These are phyloP conservation scores for Ginglymostoma cirratum DNA, from an alignment of 2,113 vertebrate species.

Conservation along the genomic window DNA sequence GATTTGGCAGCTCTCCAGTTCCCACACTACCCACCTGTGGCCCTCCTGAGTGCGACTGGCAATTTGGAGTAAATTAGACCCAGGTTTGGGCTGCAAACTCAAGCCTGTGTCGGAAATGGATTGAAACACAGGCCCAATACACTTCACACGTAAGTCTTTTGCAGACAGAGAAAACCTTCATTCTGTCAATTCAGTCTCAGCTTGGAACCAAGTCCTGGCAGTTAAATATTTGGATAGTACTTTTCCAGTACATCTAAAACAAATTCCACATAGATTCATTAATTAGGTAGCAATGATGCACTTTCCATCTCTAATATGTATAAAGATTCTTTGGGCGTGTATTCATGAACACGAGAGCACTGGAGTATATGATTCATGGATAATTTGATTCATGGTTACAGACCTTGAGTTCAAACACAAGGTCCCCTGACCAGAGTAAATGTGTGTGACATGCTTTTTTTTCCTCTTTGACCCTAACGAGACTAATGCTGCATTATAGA, in stretches of 20 bases:
- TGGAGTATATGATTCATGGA: not conserved
- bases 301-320: not conserved
- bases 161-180: not conserved
- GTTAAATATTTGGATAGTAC: not conserved
- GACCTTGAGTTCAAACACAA: not conserved
- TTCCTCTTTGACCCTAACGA: not conserved
- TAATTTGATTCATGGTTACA: not conserved
- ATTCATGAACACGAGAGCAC: not conserved
- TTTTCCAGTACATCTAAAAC: not conserved
- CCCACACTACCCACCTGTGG: not conserved
- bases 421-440: not conserved
- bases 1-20: not conserved
- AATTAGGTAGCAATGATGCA: not conserved
- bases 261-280: not conserved
- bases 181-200: not conserved
- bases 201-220: not conserved
- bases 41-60: not conserved
- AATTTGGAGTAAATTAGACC: not conserved
- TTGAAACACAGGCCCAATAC: not conserved
- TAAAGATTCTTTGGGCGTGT: not conserved
- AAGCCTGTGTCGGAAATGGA: not conserved
- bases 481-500: not conserved
- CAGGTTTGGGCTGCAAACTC: not conserved
- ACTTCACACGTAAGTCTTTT: not conserved
- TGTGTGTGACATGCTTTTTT: not conserved